A percentile compares a stretch with the other conserved stretches of the same genome.
Conservation (phyloP, 2,113 vertebrate species). For the Hydrolagus affinis region DNA sequence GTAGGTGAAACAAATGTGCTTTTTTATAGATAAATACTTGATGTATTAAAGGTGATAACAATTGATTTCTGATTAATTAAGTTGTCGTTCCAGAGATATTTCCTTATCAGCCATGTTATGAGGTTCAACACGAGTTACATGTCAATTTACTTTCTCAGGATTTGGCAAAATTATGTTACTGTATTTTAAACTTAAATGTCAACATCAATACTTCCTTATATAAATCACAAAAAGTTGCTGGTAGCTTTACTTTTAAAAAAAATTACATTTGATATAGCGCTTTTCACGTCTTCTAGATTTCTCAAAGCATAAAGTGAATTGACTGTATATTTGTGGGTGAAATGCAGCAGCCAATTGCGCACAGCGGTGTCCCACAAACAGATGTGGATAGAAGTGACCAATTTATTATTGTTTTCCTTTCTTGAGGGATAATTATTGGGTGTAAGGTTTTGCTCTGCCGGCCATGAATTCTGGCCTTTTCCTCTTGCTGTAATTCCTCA, state of each 20-base stretch:
- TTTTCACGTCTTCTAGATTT: not conserved
- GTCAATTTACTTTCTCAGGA: not conserved
- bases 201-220: not conserved
- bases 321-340: not conserved
- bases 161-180: conserved; percentile 4
- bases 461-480: not conserved
- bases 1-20: too few relatives aligned
- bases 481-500: not conserved
- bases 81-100: not conserved
- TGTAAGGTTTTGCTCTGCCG: too few relatives aligned
- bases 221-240: not conserved
- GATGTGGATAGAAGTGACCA: too few relatives aligned
- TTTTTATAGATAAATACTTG: not conserved
- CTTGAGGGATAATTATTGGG: not conserved
- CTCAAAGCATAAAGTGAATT: too few relatives aligned
- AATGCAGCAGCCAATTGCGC: not conserved
- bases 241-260: too few relatives aligned
- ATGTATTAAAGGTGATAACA: not conserved
- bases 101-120: not conserved
- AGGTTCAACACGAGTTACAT: not conserved
- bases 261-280: too few relatives aligned
- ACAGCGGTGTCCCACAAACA: not conserved
- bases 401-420: too few relatives aligned
- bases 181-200: not conserved
- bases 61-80: not conserved